Evolutionary conservation across 2,888 invertebrate genomes (phyloP).

Genomic region (Boloria euphrosyne): DNA sequence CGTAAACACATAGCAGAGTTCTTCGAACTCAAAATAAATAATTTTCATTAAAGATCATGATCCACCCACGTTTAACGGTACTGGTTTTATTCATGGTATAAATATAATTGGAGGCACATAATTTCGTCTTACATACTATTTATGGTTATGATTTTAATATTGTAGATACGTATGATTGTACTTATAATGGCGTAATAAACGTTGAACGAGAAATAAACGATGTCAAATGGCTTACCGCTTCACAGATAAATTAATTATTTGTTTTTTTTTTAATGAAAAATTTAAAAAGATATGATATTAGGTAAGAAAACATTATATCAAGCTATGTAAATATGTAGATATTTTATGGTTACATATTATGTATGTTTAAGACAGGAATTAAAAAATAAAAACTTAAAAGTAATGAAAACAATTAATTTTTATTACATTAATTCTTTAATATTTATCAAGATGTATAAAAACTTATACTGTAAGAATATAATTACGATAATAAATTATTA

Average conservation of each 20-base stretch:
- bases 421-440: not conserved
- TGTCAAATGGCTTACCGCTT: constrained; percentile 4
- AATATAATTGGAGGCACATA: constrained; percentile 27
- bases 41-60: constrained; percentile 48
- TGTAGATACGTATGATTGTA: constrained; percentile 4
- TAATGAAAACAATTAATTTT: not conserved
- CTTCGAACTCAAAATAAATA: constrained; percentile 47
- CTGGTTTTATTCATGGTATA: constrained; percentile 43
- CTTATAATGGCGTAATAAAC: constrained; percentile 18
- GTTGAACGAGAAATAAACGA: constrained; percentile 7
- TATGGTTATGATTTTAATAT: constrained; percentile 20
- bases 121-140: constrained; percentile 31
- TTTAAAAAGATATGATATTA: no score
- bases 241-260: no score
- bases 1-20: constrained; percentile 42
- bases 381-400: no score
- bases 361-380: no score
- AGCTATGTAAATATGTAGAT: no score
- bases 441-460: not conserved
- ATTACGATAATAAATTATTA: constrained; percentile 29
- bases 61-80: constrained; percentile 54
- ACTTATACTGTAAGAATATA: constrained; percentile 25
- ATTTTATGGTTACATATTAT: no score
- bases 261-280: no score
- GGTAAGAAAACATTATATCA: no score